These are phyloP conservation scores for Lasius platythorax DNA, from an alignment of 2,888 invertebrate genomes.

Conservation along the genomic window DNA sequence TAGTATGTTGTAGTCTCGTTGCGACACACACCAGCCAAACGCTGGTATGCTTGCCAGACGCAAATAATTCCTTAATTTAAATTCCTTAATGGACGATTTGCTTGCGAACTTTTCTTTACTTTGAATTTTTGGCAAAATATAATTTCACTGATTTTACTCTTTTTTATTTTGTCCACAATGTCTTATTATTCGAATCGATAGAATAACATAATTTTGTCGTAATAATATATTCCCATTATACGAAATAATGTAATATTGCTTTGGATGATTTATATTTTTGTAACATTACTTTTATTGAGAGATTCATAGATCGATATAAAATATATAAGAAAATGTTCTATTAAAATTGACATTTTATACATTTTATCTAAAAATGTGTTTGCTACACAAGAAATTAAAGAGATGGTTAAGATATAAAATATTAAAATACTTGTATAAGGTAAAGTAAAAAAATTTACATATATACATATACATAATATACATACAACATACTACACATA, in stretches of 20 bases:
- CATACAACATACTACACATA: too few relatives aligned
- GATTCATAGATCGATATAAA: not conserved
- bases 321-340: too few relatives aligned
- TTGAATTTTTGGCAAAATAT: not conserved
- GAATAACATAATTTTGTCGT: not conserved
- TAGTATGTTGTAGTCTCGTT: slow-evolving; percentile 54
- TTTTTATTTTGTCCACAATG: not conserved
- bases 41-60: slow-evolving; percentile 57
- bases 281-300: not conserved
- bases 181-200: not conserved
- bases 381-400: not conserved
- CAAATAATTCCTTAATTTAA: slow-evolving; percentile 35
- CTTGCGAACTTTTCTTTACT: not conserved
- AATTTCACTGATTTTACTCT: not conserved
- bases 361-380: not conserved
- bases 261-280: not conserved
- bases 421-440: too few relatives aligned
- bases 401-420: not conserved
- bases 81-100: slow-evolving; percentile 15
- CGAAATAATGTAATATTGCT: not conserved
- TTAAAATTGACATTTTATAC: not conserved
- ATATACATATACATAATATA: too few relatives aligned
- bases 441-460: too few relatives aligned
- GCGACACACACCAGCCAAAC: slow-evolving; percentile 52
- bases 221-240: not conserved